Base-by-base conservation (phyloP, 2,888 invertebrate species). In the Drosophila pseudotalamancana region DNA sequence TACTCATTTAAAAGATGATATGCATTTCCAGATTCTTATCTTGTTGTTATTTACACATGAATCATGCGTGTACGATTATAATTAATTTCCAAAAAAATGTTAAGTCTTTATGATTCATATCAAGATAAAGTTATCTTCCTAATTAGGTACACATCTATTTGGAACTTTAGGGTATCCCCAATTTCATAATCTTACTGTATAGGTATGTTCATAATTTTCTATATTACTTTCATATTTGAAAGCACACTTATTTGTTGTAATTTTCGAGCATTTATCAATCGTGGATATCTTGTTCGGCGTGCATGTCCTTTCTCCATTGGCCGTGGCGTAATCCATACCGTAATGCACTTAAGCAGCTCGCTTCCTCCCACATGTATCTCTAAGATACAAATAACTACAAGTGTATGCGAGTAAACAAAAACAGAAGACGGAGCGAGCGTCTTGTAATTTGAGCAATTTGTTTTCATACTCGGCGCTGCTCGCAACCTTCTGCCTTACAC, bases 391-490 rank as follows among this genome's bases (percentile, higher is more conserved):
- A 59, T 66, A 76, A 42, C 43, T 56, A 25, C 32, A 72, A 46
- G 56, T 43, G 43, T 45, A 43, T 35, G 46, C 19, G 37, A 25
- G 51, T 27, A 40, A 45, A 34, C 42, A 34, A 49, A 6, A 14
- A 32, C 18, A 21, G 45, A 29, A 23, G 37, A 37, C 32, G 29
- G 4, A 46, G 23, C 19, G 14, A 59, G 34, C 51, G 39, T 49
- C 65, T 78, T 69, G 81, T 82, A 85, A 82, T 85, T 82, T 62
- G 83, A 82, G 88, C 75, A 87, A 82, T 84, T 85, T 82, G 88
- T 87, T 82, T 82, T 85, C 86, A 77, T 77, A 87, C 77, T 67
- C 49, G 56, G 40, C 62, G 59, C 61, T 34, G 65, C 77, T 42
- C 25, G 25, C 31, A 69, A 31, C 32, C 49, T 31, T 23, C 57